Base-by-base conservation (phyloP, 2,888 invertebrate genomes). In the Chorisops tibialis region DNA sequence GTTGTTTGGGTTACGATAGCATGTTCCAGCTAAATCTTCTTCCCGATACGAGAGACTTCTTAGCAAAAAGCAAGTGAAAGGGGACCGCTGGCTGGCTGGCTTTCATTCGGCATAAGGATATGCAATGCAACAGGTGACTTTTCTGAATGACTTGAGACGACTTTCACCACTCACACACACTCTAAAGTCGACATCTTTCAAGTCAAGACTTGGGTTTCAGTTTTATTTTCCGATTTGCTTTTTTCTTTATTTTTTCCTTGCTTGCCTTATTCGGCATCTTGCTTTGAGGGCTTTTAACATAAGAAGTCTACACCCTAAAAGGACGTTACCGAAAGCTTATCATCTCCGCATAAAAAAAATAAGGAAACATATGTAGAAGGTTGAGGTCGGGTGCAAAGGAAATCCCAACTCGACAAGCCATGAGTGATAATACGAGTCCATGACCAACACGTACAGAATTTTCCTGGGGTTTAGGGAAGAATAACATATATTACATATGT, bases 111-210 rank as follows among this genome's bases (percentile, higher is more conserved):
- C 38, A 45, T 22, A 19, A 64, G 50, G 56, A 60, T 59, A 56
- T 62, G 64, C 56, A 60, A 35, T 65, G 64, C 64, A 65, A 65
- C 64, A 65, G 64, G 64, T 65, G 62, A 65, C 62, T 62, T 64
- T 56, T 48, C 47, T 64, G 64, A 62, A 65, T 62, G 62, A 65
- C 60, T 65, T 60, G 59, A 49, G 54, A 59, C 59, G 48, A 47
- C 59, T 59, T 59, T 59, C 48, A 38, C 59, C 59, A 48, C 47
- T 49, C 60, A 62, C 60, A 60, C 60, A 48, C 38, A 48, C 48
- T n/a, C 30, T 14, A 16, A 48, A 59, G 48, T 59, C 59, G 47
- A 59, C n/a, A n/a, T 41, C 48, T 35, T 4, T 52, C 48, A 21
- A 48, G 22, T 59, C 21, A 59, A 47, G 59, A 59, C 47, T 37